Evolutionary conservation across 2,113 vertebrate species (phyloP).

Genomic region (Buteo buteo): DNA sequence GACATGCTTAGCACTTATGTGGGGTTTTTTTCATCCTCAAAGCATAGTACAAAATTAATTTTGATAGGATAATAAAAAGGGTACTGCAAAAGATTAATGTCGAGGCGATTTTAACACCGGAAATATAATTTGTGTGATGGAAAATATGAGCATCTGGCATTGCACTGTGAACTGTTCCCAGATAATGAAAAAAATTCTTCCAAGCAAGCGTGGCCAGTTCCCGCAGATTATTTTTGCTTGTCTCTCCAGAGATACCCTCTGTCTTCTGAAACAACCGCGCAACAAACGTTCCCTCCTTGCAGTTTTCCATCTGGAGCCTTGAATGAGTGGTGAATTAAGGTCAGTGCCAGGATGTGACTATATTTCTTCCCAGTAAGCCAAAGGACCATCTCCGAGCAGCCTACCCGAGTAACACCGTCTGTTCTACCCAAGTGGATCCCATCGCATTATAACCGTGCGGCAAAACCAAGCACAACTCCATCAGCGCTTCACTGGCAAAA

Average conservation of each 20-base stretch:
- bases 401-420: neutral
- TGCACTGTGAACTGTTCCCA: neutral
- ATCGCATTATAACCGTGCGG: neutral
- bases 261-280: neutral
- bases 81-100: neutral
- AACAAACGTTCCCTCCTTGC: neutral
- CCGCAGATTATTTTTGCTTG: neutral
- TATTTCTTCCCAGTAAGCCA: neutral
- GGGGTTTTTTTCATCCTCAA: neutral
- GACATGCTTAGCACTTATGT: neutral
- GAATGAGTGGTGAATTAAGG: neutral
- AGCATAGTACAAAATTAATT: neutral
- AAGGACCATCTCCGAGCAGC: neutral
- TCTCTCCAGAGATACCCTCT: neutral
- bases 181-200: neutral
- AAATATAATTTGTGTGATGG: constrained; percentile 8
- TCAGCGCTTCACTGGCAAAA: neutral
- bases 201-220: neutral
- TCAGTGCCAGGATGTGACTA: neutral
- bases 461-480: neutral
- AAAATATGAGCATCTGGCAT: constrained; percentile 1
- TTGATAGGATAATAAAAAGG: neutral
- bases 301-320: constrained; percentile 7
- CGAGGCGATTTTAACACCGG: neutral
- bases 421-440: neutral